Evolutionary conservation across 2,797 vertebrate species (phyloP).

Genomic region (Poliocrania exsul): DNA sequence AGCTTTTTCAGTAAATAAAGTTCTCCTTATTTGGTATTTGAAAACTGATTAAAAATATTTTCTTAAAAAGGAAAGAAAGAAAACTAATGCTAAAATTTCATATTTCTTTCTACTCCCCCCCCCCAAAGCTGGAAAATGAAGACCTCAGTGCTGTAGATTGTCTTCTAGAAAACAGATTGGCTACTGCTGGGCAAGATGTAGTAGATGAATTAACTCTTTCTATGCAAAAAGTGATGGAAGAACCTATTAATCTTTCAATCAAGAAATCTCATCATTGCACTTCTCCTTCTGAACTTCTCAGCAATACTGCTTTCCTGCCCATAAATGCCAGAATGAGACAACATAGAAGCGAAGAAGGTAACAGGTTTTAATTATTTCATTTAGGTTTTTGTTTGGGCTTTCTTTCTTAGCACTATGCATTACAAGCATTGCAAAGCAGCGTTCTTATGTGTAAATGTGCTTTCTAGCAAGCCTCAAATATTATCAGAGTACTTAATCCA

Average conservation of each 20-base stretch:
- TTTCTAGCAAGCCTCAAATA: neutral
- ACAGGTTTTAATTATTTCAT: neutral
- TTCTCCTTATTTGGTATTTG: neutral
- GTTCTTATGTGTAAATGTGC: neutral
- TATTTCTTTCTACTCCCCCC: neutral
- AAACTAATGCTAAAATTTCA: neutral
- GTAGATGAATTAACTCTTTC: slow-evolving; percentile 70
- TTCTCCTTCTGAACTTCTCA: slow-evolving; percentile 32
- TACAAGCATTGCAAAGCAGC: neutral
- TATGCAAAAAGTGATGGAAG: slow-evolving; percentile 77
- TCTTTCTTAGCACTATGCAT: neutral
- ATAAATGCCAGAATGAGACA: slow-evolving; percentile 49
- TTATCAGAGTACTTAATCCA: slow-evolving; percentile 22
- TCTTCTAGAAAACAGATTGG: slow-evolving; percentile 49
- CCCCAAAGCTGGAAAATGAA: slow-evolving; percentile 74
- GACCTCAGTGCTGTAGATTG: slow-evolving; percentile 51
- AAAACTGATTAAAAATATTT: neutral
- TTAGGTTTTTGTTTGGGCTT: neutral
- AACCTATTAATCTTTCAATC: slow-evolving; percentile 83
- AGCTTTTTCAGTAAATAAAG: neutral
- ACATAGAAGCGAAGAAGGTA: slow-evolving; percentile 72
- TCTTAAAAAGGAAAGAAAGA: neutral
- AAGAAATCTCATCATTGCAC: slow-evolving; percentile 65
- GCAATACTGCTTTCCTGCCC: slow-evolving; percentile 16
- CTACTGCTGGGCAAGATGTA: slow-evolving; percentile 14